Conservation (phyloP, 37 sponge, comb jelly and placozoan species). For the Amphimedon queenslandica region DNA sequence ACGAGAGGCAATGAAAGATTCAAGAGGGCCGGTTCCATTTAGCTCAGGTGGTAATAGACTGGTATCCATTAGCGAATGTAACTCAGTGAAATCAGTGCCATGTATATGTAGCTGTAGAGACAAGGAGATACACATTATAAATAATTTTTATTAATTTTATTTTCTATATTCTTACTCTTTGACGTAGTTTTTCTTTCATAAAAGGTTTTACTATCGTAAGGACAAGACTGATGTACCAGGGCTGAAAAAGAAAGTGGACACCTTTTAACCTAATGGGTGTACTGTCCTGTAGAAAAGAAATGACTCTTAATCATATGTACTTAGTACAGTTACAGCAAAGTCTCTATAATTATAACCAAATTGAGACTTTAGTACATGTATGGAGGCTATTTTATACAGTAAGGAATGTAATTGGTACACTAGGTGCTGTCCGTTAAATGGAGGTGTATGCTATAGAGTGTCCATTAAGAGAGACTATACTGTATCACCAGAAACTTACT, state of each 20-base stretch:
- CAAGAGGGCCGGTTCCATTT: constrained; percentile 24
- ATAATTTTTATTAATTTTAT: too few species aligned
- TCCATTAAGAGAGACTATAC: too few species aligned
- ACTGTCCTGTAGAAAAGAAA: constrained; percentile 27
- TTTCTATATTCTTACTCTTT: constrained; percentile 35
- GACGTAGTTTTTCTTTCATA: constrained; percentile 60
- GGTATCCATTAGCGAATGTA: constrained; percentile 30
- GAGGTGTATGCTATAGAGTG: too few species aligned
- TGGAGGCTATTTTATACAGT: too few species aligned
- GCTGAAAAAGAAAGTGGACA: constrained; percentile 48
- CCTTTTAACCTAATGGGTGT: constrained; percentile 59
- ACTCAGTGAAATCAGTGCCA: constrained; percentile 27
- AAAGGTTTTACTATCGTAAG: constrained; percentile 56
- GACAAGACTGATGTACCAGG: constrained; percentile 41
- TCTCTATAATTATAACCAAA: too few species aligned
- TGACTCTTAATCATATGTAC: not conserved
- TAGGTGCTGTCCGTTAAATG: too few species aligned
- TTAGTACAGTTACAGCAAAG: too few species aligned
- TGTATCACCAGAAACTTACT: too few species aligned
- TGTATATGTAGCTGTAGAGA: constrained; percentile 27
- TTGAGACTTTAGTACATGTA: too few species aligned
- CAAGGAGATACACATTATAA: not conserved
- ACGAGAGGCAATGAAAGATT: not conserved
- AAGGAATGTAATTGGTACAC: too few species aligned
- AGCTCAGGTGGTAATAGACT: constrained; percentile 37